Conservation (phyloP, 2,888 invertebrate genomes). For the Seira musarum region DNA sequence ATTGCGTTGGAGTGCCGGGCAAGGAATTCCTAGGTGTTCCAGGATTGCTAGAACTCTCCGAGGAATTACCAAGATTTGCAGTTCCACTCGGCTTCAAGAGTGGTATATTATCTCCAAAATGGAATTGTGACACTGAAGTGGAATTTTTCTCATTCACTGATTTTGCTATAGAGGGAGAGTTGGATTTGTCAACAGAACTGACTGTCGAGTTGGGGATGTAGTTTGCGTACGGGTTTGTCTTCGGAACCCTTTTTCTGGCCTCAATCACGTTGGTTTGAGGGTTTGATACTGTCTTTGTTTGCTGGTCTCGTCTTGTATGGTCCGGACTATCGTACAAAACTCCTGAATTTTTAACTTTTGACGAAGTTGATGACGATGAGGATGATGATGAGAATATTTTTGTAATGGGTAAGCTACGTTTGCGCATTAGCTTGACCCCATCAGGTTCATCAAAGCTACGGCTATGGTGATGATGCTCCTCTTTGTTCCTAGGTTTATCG, state of each 20-base stretch:
- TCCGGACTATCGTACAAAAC: constrained; percentile 1
- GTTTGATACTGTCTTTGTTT: constrained; percentile 22
- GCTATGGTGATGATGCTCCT: background rate
- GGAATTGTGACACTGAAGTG: constrained; percentile 25
- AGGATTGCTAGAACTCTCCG: constrained; percentile 68
- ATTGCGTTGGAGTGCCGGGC: constrained; percentile 68
- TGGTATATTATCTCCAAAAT: constrained; percentile 34
- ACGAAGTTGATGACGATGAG: background rate
- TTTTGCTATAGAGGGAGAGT: constrained; percentile 5
- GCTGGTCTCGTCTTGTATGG: constrained; percentile 18
- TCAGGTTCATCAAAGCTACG: constrained; percentile 44
- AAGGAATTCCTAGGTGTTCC: constrained; percentile 67
- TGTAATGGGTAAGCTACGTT: constrained; percentile 36
- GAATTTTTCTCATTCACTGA: constrained; percentile 5
- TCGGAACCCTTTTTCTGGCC: constrained; percentile 66
- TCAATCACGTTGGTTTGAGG: constrained; percentile 43
- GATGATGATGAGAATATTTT: constrained; percentile 26
- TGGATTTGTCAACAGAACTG: constrained; percentile 29
- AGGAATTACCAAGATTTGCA: constrained; percentile 62
- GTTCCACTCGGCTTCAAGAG: constrained; percentile 33
- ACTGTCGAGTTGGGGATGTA: constrained; percentile 51
- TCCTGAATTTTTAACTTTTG: background rate
- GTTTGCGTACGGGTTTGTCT: constrained; percentile 68
- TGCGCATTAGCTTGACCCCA: constrained; percentile 34
- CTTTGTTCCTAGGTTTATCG: background rate